Evolutionary conservation across 2,888 invertebrate species (phyloP), one percentile per base, ranked within the genome.

Genomic region (Vandiemenella viatica): DNA sequence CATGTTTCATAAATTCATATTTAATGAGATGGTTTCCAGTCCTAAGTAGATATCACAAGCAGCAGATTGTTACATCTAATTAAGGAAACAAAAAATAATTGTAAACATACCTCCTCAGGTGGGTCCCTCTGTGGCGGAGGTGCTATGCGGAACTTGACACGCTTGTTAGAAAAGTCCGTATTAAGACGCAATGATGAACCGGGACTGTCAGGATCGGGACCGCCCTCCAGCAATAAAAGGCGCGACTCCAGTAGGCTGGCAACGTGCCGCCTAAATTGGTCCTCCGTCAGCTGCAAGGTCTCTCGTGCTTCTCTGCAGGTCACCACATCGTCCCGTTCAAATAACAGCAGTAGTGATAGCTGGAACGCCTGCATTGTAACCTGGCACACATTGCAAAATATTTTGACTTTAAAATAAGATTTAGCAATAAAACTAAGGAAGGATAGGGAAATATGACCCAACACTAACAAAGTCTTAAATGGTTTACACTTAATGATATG

Each of bases 141-240:
- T 20, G 81, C 81, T 48, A 91, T 83, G 58, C 84, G 78, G 62
- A 90, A 88, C 62, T 89, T 88, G 41, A 92, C 91, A 56, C 96
- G 72, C 65, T 95, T 96, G 70, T 90, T 91, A 45, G 76, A 72
- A 70, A 90, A 93, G 48, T 78, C 76, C 58, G 87, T 74, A 70
- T 95, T 95, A 50, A 93, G 72, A 20, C 71, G 67, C 17, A 90
- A 72, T 13, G 32, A 3, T 32, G 32, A 10, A 13, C 32, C 32
- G n/a, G 32, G 10, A 32, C n/a, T n/a, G 10, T 32, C n/a, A 32
- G n/a, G 10, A 32, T 32, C 32, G n/a, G 3, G 3, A 13, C 13
- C 32, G 13, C n/a, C 32, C 10, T 10, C 10, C 10, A 32, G 32
- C 10, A 32, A 13, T 3, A 32, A n/a, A 32, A 32, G 32, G 10